A percentile compares a stretch with the other conserved stretches of the same genome.
These are phyloP conservation scores for Schlechtendalia chinensis DNA, from an alignment of 1,140 invertebrate species.

Conservation along the genomic window DNA sequence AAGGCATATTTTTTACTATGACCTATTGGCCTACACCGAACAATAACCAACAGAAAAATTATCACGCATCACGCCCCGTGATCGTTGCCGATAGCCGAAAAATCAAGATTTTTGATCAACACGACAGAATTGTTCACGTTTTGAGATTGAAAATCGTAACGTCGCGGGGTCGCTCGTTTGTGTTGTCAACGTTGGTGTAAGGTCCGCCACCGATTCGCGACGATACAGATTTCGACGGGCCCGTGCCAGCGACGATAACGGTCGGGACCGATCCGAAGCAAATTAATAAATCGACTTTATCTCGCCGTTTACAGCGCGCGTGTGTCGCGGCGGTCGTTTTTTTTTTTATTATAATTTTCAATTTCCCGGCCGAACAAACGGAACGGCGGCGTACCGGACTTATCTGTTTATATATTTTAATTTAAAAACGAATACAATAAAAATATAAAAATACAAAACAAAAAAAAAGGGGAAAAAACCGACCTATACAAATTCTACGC, in stretches of 20 bases:
- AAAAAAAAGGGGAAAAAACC: neutral
- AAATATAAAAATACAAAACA: no score
- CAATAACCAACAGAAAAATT: no score
- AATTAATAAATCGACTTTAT: conserved; percentile 27
- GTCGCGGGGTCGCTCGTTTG: no score
- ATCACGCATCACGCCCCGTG: no score
- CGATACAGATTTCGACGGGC: no score
- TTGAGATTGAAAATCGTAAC: no score
- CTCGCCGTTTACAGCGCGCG: conserved; percentile 10
- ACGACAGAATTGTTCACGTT: no score
- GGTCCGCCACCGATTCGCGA: conserved; percentile 7
- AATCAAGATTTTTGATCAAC: no score
- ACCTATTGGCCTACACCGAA: no score
- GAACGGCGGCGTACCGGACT: conserved; percentile 14
- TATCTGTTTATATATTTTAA: conserved; percentile 38
- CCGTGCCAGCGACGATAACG: neutral
- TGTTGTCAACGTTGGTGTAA: no score
- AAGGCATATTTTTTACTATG: no score
- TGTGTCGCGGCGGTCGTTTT: neutral
- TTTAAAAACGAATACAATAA: conserved; percentile 36
- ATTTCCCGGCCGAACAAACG: conserved; percentile 26
- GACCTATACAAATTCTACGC: conserved; percentile 22
- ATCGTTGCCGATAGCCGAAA: no score
- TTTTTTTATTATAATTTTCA: conserved; percentile 48
- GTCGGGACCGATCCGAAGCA: neutral